Conservation (phyloP, 2,113 vertebrate species). For the Calypte anna region DNA sequence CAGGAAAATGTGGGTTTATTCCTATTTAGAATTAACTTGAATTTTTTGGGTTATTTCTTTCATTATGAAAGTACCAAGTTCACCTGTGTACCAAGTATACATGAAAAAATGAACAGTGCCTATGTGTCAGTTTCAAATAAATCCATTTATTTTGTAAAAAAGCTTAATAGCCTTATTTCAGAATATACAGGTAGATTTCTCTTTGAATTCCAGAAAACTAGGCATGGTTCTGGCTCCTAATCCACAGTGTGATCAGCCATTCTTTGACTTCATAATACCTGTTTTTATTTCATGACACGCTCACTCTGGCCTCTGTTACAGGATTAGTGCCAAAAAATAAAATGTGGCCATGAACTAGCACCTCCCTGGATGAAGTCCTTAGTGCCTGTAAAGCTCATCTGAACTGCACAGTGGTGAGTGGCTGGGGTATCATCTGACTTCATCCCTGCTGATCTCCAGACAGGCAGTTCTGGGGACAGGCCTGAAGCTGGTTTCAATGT, state of each 20-base stretch:
- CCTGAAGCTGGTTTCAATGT: neutral
- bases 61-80: neutral
- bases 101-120: neutral
- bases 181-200: neutral
- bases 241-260: neutral
- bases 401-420: neutral
- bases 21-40: neutral
- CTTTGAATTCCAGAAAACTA: neutral
- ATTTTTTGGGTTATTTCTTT: neutral
- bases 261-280: neutral
- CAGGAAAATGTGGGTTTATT: neutral
- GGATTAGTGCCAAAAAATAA: neutral
- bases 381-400: neutral
- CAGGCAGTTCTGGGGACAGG: neutral
- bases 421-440: neutral
- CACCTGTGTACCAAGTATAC: neutral
- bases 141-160: neutral
- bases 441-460: neutral
- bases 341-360: neutral
- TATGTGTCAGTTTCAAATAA: neutral
- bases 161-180: neutral
- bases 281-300: neutral
- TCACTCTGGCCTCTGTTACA: fast-evolving
- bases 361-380: neutral
- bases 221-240: neutral